These are phyloP conservation scores for Notospermus geniculatus DNA, from an alignment of 1,140 invertebrate species.

Conservation along the genomic window DNA sequence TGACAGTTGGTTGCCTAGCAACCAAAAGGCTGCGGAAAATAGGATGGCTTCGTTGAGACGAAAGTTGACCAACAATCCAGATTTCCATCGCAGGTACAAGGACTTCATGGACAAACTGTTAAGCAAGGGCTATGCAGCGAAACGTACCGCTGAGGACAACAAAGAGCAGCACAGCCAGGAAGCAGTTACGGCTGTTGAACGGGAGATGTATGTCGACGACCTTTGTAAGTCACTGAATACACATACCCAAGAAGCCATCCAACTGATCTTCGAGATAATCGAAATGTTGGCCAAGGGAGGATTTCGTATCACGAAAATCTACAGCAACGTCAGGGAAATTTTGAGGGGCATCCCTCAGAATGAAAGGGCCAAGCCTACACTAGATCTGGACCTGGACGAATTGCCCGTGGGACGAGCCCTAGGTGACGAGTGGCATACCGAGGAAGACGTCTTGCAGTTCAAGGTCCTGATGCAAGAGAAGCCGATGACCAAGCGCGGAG, in stretches of 20 bases:
- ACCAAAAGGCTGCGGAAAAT: too few species aligned
- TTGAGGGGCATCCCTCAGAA: constrained; percentile 12
- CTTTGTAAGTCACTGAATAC: constrained; percentile 10
- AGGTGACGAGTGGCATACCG: constrained; percentile 19
- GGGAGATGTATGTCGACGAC: constrained; percentile 27
- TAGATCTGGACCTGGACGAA: constrained; percentile 5
- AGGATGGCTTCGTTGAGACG: too few species aligned
- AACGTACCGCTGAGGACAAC: constrained; percentile 17
- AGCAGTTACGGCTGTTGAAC: constrained; percentile 11
- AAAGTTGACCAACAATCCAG: too few species aligned
- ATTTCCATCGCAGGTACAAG: too few species aligned
- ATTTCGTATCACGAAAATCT: constrained; percentile 18
- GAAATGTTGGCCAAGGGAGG: constrained; percentile 9
- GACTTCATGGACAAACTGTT: constrained; percentile 7
- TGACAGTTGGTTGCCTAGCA: too few species aligned
- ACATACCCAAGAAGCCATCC: constrained; percentile 10
- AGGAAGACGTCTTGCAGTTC: too few species aligned
- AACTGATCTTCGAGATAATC: constrained; percentile 4
- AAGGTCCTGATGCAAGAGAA: too few species aligned
- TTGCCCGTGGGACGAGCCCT: constrained; percentile 14
- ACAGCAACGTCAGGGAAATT: constrained; percentile 11
- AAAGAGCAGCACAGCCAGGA: background rate
- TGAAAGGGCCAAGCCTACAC: constrained; percentile 2
- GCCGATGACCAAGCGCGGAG: too few species aligned
- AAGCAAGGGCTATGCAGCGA: constrained; percentile 15